Evolutionary conservation across 2,797 vertebrate genomes (phyloP).

Genomic region (Hirundo rustica): DNA sequence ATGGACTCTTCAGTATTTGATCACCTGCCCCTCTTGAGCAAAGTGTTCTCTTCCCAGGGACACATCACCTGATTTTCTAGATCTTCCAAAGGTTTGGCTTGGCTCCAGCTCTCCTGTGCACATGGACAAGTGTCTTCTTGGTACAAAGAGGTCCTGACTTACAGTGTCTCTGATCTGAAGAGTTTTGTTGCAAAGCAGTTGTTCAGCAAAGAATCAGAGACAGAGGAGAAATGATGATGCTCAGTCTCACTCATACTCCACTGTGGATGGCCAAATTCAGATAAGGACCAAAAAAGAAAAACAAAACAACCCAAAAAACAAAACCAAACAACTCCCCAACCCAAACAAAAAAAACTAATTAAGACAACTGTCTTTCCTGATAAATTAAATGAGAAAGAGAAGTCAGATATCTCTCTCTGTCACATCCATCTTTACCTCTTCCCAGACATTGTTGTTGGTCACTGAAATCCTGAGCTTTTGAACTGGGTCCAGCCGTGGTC

Average conservation of each 20-base stretch:
- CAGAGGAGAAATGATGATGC: background rate
- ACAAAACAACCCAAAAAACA: background rate
- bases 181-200: background rate
- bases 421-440: background rate
- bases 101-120: background rate
- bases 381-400: background rate
- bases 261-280: background rate
- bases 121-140: background rate
- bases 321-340: background rate
- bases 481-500: background rate
- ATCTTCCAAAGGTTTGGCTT: background rate
- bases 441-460: background rate
- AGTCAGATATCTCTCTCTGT: background rate
- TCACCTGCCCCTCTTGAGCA: background rate
- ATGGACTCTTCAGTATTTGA: background rate
- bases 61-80: background rate
- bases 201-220: background rate
- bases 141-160: background rate
- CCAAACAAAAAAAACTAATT: background rate
- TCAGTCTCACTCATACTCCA: background rate
- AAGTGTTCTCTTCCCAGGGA: background rate
- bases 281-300: background rate
- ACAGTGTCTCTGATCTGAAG: background rate
- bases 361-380: background rate
- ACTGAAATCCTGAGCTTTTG: background rate